Evolutionary conservation across 2,113 vertebrate species (phyloP).

Genomic region (Seriola quinqueradiata): DNA sequence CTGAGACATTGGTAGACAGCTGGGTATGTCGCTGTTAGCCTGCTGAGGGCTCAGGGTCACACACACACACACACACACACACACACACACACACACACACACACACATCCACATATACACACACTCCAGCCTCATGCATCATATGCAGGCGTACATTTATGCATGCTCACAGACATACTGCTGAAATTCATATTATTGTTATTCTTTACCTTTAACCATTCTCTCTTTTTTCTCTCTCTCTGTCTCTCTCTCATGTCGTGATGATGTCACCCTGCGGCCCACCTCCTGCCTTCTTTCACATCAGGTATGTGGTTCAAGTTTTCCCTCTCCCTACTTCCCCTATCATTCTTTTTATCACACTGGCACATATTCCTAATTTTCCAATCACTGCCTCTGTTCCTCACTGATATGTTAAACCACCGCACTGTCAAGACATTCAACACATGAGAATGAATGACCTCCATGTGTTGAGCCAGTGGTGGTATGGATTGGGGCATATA

Average conservation of each 20-base stretch:
- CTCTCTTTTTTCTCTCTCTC: slow-evolving; percentile 13
- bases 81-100: slow-evolving; percentile 17
- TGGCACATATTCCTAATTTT: slow-evolving; percentile 45
- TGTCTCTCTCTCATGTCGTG: slow-evolving; percentile 32
- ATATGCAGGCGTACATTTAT: slow-evolving; percentile 17
- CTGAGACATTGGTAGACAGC: slow-evolving; percentile 44
- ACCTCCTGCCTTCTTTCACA: slow-evolving; percentile 24
- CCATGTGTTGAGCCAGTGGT: slow-evolving; percentile 50
- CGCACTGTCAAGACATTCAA: slow-evolving; percentile 26
- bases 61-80: slow-evolving; percentile 21
- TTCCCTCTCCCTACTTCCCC: neutral
- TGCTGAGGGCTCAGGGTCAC: slow-evolving; percentile 3
- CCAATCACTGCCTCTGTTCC: slow-evolving; percentile 29
- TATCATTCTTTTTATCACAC: slow-evolving; percentile 21
- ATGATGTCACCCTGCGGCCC: slow-evolving; percentile 14
- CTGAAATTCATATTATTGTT: slow-evolving; percentile 31
- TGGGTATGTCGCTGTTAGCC: slow-evolving; percentile 30
- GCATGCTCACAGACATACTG: slow-evolving; percentile 28
- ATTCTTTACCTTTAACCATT: slow-evolving; percentile 32
- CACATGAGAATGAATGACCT: slow-evolving; percentile 47
- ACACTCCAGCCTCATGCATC: slow-evolving; percentile 23
- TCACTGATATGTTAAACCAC: slow-evolving; percentile 44
- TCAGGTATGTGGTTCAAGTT: slow-evolving; percentile 71
- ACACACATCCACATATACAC: neutral
- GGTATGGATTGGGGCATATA: slow-evolving; percentile 35